phyloP scores from a whole-genome alignment of 2,113 vertebrate genomes.

The Scytalopus superciliaris region DNA sequence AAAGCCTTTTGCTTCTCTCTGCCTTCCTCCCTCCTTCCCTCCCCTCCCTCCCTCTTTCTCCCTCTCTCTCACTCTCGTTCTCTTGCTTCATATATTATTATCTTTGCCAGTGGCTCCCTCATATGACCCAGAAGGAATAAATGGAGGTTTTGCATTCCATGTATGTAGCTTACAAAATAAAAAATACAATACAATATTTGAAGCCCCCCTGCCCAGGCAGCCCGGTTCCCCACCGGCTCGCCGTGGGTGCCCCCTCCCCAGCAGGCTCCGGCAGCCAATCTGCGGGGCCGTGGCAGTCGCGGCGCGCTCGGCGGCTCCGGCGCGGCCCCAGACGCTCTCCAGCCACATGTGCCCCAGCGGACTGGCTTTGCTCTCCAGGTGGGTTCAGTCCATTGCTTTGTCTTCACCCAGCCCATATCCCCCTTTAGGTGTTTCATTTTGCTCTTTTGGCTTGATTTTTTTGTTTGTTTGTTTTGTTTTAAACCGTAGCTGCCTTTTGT shows the following conservation, averaged over 20 bases:
- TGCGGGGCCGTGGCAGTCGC: constrained; percentile 68
- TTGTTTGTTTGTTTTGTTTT: not conserved
- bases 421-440: not conserved
- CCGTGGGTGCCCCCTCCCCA: not conserved
- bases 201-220: not conserved
- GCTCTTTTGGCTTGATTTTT: not conserved
- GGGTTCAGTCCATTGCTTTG: constrained; percentile 71
- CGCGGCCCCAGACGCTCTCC: constrained; percentile 41
- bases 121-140: constrained; percentile 75
- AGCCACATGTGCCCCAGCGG: constrained; percentile 60
- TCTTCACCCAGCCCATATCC: constrained; percentile 58
- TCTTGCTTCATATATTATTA: constrained; percentile 72
- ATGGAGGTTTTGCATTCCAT: constrained; percentile 32
- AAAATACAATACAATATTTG: not conserved
- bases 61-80: constrained; percentile 40
- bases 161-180: constrained; percentile 55
- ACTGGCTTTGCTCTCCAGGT: constrained; percentile 72
- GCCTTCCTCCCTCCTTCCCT: constrained; percentile 27
- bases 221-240: too few relatives aligned
- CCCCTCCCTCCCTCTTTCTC: constrained; percentile 11
- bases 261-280: constrained; percentile 63
- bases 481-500: not conserved
- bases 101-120: constrained; percentile 76
- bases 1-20: constrained; percentile 71
- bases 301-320: constrained; percentile 65